Conservation (phyloP, 2,797 vertebrate species). For the Steatocranus sp. region DNA sequence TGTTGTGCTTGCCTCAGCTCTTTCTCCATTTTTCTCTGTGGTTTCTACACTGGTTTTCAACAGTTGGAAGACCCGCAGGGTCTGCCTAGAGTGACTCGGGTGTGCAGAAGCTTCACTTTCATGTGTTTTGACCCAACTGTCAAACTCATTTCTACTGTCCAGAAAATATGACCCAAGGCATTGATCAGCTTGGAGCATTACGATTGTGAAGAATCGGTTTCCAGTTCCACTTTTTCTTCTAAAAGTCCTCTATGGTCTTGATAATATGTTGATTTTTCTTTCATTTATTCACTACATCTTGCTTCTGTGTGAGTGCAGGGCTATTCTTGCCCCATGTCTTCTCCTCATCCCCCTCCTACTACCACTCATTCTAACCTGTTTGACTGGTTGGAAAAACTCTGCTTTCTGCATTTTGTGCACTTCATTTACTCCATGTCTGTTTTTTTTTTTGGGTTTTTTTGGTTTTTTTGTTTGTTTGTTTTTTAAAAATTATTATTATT, state of each 20-base stretch:
- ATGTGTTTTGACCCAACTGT: background rate
- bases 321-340: background rate
- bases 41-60: background rate
- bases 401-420: background rate
- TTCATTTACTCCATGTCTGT: background rate
- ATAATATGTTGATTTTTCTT: background rate
- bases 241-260: background rate
- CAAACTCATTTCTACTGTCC: too few relatives aligned
- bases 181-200: background rate
- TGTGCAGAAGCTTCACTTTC: background rate
- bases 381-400: background rate
- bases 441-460: too few relatives aligned
- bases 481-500: background rate
- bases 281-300: background rate
- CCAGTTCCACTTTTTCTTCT: background rate
- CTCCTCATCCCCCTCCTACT: background rate
- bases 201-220: accelerated
- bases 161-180: too few relatives aligned
- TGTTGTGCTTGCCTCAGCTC: background rate
- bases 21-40: background rate
- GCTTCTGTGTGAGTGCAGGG: background rate
- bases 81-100: background rate
- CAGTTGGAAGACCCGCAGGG: background rate
- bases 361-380: background rate
- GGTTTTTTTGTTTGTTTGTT: accelerated